Percentiles rank a stretch among this genome's conserved stretches.
phyloP scores from a whole-genome alignment of 2,113 vertebrate genomes.

The Canis aureus region DNA sequence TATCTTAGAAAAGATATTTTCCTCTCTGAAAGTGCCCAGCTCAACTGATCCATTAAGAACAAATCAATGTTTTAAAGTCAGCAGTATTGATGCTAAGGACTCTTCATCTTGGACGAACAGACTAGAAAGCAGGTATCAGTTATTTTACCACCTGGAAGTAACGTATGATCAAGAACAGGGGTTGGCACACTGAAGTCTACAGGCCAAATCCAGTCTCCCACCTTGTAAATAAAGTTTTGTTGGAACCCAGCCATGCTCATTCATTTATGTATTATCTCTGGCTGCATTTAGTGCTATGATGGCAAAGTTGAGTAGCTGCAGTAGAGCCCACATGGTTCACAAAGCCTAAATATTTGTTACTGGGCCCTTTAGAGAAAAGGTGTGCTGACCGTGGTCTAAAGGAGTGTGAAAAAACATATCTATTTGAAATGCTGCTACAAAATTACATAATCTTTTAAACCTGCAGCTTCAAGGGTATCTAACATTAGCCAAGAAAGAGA shows the following conservation, averaged over 20 bases:
- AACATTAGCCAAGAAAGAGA: background rate
- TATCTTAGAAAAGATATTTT: slow-evolving; percentile 11
- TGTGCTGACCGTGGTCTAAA: background rate
- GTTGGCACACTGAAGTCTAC: background rate
- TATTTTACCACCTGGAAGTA: slow-evolving; percentile 5
- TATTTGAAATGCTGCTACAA: background rate
- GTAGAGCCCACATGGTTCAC: background rate
- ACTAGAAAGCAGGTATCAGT: background rate
- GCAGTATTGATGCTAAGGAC: background rate
- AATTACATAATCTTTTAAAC: slow-evolving; percentile 29
- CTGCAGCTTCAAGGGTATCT: background rate
- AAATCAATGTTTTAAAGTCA: background rate
- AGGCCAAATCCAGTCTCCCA: background rate
- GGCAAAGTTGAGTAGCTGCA: background rate
- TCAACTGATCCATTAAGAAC: background rate
- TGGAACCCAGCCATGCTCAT: background rate
- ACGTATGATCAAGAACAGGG: background rate
- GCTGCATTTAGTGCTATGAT: background rate
- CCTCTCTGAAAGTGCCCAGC: background rate
- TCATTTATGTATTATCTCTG: background rate
- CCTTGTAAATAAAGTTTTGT: slow-evolving; percentile 29
- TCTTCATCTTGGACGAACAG: slow-evolving; percentile 5
- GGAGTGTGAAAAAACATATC: background rate
- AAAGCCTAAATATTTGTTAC: background rate
- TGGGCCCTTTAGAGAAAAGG: background rate